Base-by-base conservation (phyloP, 2,113 vertebrate species). In the Vulpes ferrilata region DNA sequence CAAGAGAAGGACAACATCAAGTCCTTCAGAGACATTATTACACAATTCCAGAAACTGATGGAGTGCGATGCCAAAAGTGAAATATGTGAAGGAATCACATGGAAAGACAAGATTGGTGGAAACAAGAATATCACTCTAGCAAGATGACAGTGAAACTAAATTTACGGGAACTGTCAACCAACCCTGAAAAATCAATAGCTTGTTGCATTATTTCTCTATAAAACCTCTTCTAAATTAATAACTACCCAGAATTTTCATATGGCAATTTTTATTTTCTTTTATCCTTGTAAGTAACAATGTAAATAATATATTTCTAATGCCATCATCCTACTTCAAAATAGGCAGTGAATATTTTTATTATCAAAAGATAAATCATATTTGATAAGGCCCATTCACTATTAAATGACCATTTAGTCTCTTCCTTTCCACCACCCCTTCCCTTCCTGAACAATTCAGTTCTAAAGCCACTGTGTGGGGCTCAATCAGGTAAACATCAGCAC, bases 121-220 rank as follows among this genome's bases (percentile, higher is more conserved):
- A 80, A 20, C 17, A 92, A 65, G 15, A 82, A 11, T 38, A 51
- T 22, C 22, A 25, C n/a, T 62, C 51, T 32, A 82, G n/a, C 30
- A 71, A 71, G 38, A 88, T 17, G 48, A 30, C 3, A 43, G 20
- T 69, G 64, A 86, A 65, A 11, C 20, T 87, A 90, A 62, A 65
- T 57, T 76, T 22, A 80, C 89, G 57, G 65, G 22, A 60, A 90
- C 55, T 60, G 7, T 82, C 53, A 73, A 22, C 38, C 64, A 80
- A 11, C 64, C n/a, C 86, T 83, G 25, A 83, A 90, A 95, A 87
- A 62, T 43, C 80, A 96, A 87, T 15, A 93, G 9, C 32, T 94
- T 2, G 67, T 51, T 35, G 27, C 5, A 64, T 57, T 81, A 57
- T 59, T 74, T 96, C 73, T 93, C 60, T 76, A 27, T 62, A 94